A percentile compares a stretch with the other conserved stretches of the same genome.
Conservation (phyloP, 2,113 vertebrate species). For the Sarotherodon lohbergeri region DNA sequence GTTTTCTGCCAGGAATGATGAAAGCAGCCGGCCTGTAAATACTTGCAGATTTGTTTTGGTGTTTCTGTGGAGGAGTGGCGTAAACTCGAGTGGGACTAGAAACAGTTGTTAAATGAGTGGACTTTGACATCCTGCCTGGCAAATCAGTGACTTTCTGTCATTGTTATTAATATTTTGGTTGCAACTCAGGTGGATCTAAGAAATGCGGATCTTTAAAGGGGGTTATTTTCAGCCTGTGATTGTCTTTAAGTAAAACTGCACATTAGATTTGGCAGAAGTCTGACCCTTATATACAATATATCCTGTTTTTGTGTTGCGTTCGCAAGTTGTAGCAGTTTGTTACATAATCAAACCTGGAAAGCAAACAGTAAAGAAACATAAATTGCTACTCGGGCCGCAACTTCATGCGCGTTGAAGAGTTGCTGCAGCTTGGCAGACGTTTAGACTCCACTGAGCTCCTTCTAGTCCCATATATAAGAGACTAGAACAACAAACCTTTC, state of each 20-base stretch:
- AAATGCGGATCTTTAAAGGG: not conserved
- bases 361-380: not conserved
- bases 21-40: constrained; percentile 53
- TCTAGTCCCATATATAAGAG: constrained; percentile 17
- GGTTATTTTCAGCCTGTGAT: not conserved
- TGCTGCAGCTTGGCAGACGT: not conserved
- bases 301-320: not conserved
- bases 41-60: constrained; percentile 67
- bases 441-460: not conserved
- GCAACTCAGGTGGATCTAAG: not conserved
- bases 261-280: not conserved
- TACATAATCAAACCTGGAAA: constrained; percentile 10
- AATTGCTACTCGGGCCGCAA: not conserved
- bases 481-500: constrained; percentile 5
- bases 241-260: not conserved
- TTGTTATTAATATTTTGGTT: constrained; percentile 13
- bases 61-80: constrained; percentile 29
- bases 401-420: not conserved
- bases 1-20: constrained; percentile 40
- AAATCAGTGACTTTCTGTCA: not conserved
- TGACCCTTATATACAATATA: not conserved
- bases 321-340: not conserved
- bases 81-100: constrained; percentile 11
- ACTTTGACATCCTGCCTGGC: constrained; percentile 1
- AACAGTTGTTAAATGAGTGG: constrained; percentile 51